Evolutionary conservation across 35 echinoderm and acorn worm genomes (phyloP).

Genomic region (Heliocidaris tuberculata): DNA sequence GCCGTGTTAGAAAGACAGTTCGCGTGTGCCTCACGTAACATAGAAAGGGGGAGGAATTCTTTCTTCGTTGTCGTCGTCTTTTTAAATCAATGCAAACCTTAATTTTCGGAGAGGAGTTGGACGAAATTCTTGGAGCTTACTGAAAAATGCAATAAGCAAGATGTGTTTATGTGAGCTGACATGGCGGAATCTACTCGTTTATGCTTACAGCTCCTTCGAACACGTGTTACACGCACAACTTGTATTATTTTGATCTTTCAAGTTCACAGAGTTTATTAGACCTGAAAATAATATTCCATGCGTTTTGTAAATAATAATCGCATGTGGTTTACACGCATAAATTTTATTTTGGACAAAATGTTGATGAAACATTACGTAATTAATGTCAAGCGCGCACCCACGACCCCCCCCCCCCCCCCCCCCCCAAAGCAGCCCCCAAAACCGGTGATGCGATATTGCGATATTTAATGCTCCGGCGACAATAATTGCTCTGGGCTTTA

Average conservation of each 20-base stretch:
- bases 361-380: no score
- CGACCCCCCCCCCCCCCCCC: no score
- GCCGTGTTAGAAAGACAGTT: neutral
- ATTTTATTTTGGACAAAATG: no score
- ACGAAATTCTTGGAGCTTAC: slow-evolving; percentile 6
- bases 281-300: no score
- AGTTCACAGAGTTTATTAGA: neutral
- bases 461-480: no score
- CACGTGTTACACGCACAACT: neutral
- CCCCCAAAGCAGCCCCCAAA: no score
- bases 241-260: neutral
- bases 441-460: no score
- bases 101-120: neutral
- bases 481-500: no score
- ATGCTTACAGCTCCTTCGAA: neutral
- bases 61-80: neutral
- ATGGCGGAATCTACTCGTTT: neutral
- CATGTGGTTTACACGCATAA: no score
- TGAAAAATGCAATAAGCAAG: neutral
- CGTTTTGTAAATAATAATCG: no score
- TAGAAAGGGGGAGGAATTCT: neutral
- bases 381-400: no score
- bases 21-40: neutral
- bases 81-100: neutral
- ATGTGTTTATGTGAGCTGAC: slow-evolving; percentile 9